Evolutionary conservation across 2,113 vertebrate genomes (phyloP), one percentile per base, ranked within the genome.

Genomic region (Coregonus clupeaformis): DNA sequence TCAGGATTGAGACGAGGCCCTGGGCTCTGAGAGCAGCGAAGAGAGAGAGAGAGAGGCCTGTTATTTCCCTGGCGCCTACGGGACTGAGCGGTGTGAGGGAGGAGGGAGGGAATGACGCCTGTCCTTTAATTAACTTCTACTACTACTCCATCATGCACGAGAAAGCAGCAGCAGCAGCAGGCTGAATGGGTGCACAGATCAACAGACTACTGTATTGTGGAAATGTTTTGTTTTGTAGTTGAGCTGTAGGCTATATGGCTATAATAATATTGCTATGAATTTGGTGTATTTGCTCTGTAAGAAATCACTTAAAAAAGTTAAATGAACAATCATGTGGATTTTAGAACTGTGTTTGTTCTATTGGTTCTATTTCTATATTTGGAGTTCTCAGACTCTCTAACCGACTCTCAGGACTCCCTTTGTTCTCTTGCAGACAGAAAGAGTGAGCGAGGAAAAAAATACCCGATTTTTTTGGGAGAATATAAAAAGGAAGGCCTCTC

Each of bases 111-210:
- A n/a, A 57, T 27, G 27, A 69, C 65, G 69, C 32, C 64, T 68
- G 30, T 45, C 70, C 75, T 77, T 77, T 68, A 63, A 36, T 67
- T 74, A 74, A 74, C 72, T 68, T 79, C 20, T 74, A 36, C 27
- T 74, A 59, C 45, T 5, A 59, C 59, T 24, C n/a, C 57, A 24
- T 22, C 18, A 52, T 52, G 14, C 49, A 60, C n/a, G n/a, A 5
- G 5, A 60, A 60, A 9, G 6, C 18, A 22, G 57, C 68, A 24
- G 57, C 68, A 24, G 57, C 18, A 22, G 57, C 68, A 66, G 18
- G 57, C 18, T 2, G 14, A 3, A 1, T 60, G 57, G 57, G 16
- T n/a, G n/a, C n/a, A 14, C 52, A 55, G 52, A 55, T 55, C 52
- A 55, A 55, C 52, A n/a, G 6, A 60, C 57, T n/a, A 22, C 6